These are phyloP conservation scores for Atopsyche davidsoni DNA, from an alignment of 1,140 invertebrate species.

Conservation along the genomic window DNA sequence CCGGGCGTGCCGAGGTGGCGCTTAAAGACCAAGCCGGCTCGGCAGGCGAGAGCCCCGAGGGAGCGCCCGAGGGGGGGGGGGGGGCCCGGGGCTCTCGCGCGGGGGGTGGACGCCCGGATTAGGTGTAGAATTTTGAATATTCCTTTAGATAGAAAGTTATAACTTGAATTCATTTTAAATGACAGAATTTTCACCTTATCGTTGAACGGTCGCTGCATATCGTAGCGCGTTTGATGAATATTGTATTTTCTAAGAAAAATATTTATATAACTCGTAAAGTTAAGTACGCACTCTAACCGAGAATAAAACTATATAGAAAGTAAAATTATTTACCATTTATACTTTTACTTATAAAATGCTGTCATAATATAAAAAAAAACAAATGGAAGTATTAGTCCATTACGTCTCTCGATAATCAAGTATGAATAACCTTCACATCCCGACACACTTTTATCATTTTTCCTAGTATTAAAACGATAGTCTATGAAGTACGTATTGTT, in stretches of 20 bases:
- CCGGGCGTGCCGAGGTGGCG: too few species aligned
- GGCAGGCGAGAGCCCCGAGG: too few species aligned
- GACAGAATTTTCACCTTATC: slow-evolving; percentile 6
- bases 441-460: too few species aligned
- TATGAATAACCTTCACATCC: too few species aligned
- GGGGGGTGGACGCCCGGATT: too few species aligned
- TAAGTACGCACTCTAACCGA: background rate
- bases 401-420: too few species aligned
- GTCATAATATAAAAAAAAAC: slow-evolving; percentile 1
- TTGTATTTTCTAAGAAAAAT: slow-evolving; percentile 15
- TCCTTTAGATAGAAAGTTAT: slow-evolving; percentile 6
- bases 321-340: slow-evolving; percentile 6
- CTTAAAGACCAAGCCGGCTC: too few species aligned
- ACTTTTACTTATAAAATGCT: slow-evolving; percentile 10
- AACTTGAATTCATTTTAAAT: background rate
- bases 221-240: slow-evolving; percentile 7
- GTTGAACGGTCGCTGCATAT: slow-evolving; percentile 5
- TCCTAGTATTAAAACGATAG: too few species aligned
- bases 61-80: too few species aligned
- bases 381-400: background rate
- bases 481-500: too few species aligned
- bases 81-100: too few species aligned
- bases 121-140: slow-evolving; percentile 7
- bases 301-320: slow-evolving; percentile 3
- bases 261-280: slow-evolving; percentile 1